These are phyloP conservation scores for Lepilemur septentrionalis DNA, from an alignment of 2,797 vertebrate genomes.

Conservation along the genomic window DNA sequence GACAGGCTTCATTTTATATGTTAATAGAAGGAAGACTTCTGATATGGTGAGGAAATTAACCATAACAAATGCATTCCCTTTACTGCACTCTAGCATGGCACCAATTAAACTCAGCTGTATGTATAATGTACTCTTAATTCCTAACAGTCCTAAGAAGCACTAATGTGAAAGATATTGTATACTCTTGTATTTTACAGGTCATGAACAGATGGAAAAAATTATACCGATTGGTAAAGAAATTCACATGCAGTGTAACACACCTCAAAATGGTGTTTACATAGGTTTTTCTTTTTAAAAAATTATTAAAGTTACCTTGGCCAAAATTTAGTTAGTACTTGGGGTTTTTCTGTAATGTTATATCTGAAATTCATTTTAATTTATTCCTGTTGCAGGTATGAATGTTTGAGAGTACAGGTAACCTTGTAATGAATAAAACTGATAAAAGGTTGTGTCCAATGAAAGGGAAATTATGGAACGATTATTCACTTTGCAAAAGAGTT, in stretches of 20 bases:
- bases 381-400: constrained; percentile 31
- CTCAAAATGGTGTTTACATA: constrained; percentile 63
- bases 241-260: constrained; percentile 30
- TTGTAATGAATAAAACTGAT: constrained; percentile 52
- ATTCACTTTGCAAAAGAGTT: constrained; percentile 55
- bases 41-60: constrained; percentile 49
- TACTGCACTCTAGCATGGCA: constrained; percentile 30
- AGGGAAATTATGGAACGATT: constrained; percentile 61
- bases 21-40: constrained; percentile 53
- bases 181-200: constrained; percentile 37
- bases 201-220: constrained; percentile 63
- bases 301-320: constrained; percentile 41
- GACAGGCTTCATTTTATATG: constrained; percentile 53
- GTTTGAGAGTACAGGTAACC: constrained; percentile 59
- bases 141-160: constrained; percentile 54
- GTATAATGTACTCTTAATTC: constrained; percentile 65
- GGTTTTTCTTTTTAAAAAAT: constrained; percentile 11
- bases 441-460: constrained; percentile 41
- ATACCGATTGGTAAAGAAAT: constrained; percentile 62
- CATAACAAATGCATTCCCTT: constrained; percentile 64
- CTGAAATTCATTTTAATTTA: constrained; percentile 54
- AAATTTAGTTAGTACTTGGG: constrained; percentile 11
- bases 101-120: constrained; percentile 63
- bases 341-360: neutral
- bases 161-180: constrained; percentile 63